Conservation (phyloP, 2,113 vertebrate genomes). For the Octodon degus region DNA sequence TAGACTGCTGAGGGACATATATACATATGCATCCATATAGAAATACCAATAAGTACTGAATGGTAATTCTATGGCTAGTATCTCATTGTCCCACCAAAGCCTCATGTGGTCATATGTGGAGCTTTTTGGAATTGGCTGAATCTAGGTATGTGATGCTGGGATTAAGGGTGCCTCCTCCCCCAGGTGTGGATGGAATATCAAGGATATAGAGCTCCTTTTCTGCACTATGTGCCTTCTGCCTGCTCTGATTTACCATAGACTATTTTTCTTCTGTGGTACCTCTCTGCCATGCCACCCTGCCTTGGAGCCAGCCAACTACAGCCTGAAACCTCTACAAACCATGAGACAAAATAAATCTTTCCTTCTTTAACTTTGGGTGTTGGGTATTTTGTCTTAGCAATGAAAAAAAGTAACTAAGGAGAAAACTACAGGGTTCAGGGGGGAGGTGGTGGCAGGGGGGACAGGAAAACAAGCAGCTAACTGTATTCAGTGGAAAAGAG, state of each 20-base stretch:
- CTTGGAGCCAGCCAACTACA: background rate
- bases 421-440: background rate
- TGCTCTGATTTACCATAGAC: background rate
- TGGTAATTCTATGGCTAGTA: background rate
- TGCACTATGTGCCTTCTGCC: background rate
- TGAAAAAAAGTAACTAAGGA: background rate
- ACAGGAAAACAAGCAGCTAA: background rate
- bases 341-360: background rate
- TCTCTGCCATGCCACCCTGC: background rate
- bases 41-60: background rate
- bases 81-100: background rate
- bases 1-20: background rate
- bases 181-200: background rate
- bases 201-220: background rate
- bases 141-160: background rate
- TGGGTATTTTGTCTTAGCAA: background rate
- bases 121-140: background rate
- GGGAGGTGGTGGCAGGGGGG: background rate
- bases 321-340: background rate
- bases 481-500: background rate
- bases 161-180: background rate
- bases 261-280: background rate
- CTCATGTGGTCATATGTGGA: background rate
- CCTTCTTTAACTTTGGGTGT: background rate
- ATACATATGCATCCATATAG: background rate